phyloP scores from a whole-genome alignment of 1,140 invertebrate species.

The Drosophila ogumai region DNA sequence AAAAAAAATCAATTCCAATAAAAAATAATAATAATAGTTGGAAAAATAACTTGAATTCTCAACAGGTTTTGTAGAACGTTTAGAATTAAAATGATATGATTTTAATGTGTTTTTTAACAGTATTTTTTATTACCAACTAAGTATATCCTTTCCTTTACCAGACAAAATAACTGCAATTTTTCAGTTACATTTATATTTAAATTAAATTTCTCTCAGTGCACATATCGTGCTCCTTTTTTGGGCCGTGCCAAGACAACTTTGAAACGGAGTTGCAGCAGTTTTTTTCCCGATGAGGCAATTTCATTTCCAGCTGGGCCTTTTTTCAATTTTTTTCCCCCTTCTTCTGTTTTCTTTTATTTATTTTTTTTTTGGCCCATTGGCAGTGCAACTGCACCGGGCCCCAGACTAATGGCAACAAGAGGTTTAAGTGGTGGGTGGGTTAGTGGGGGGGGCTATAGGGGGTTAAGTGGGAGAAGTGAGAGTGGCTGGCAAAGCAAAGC shows the following conservation, averaged over 20 bases:
- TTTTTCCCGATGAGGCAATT: constrained; percentile 49
- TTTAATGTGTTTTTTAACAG: background rate
- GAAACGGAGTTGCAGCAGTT: constrained; percentile 56
- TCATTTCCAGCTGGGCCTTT: constrained; percentile 25
- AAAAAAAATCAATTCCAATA: no score
- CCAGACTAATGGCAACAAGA: constrained; percentile 1
- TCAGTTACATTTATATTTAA: background rate
- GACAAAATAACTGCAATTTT: background rate
- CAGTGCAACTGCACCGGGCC: constrained; percentile 41
- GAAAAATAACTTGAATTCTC: background rate
- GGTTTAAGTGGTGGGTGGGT: background rate
- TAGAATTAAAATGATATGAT: no score
- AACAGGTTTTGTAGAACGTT: no score
- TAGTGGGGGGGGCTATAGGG: constrained; percentile 20
- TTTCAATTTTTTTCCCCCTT: background rate
- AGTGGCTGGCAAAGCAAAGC: constrained; percentile 31
- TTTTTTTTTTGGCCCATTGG: constrained; percentile 9
- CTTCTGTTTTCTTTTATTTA: background rate
- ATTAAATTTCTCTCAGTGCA: constrained; percentile 2
- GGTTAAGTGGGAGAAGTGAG: background rate
- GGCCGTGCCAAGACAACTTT: constrained; percentile 66
- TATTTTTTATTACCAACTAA: no score
- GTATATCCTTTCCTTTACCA: no score
- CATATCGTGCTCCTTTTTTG: constrained; percentile 64
- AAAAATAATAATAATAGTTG: background rate